phyloP scores from a whole-genome alignment of 1,140 invertebrate genomes.

The Sycophila sp. region DNA sequence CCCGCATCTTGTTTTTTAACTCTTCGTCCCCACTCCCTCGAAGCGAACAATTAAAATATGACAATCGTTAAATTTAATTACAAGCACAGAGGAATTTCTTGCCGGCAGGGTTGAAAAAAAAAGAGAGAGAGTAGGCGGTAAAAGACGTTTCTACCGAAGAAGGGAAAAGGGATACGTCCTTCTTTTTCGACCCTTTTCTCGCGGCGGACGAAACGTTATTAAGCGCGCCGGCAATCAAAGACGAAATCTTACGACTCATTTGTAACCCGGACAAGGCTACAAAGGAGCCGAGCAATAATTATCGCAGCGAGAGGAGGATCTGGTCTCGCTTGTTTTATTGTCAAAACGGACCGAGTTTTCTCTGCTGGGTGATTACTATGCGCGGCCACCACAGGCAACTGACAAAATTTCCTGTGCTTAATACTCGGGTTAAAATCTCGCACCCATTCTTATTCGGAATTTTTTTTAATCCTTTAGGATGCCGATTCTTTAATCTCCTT shows the following conservation, averaged over 20 bases:
- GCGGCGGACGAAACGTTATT: background rate
- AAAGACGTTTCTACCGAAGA: background rate
- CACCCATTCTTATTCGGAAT: no score
- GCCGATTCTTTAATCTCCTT: no score
- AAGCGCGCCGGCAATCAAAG: slow-evolving; percentile 45
- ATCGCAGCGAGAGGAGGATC: slow-evolving; percentile 26
- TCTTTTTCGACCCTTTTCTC: slow-evolving; percentile 19
- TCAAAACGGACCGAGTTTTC: background rate
- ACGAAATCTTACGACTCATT: slow-evolving; percentile 52
- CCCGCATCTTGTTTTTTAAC: background rate
- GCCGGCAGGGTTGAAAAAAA: background rate
- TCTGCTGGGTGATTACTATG: no score
- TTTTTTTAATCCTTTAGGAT: no score
- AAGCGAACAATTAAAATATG: slow-evolving; percentile 64
- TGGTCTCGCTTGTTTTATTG: slow-evolving; percentile 16
- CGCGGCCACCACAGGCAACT: no score
- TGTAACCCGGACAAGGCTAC: slow-evolving; percentile 45
- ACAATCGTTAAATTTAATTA: slow-evolving; percentile 66
- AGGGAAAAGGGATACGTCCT: background rate
- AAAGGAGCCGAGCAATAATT: slow-evolving; percentile 50
- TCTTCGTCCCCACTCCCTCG: slow-evolving; percentile 40
- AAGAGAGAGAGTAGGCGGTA: background rate
- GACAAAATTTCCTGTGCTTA: no score
- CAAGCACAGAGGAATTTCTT: slow-evolving; percentile 52
- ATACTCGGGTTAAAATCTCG: no score